Conservation (phyloP, 2,888 invertebrate species). For the Onchidella celtica region DNA sequence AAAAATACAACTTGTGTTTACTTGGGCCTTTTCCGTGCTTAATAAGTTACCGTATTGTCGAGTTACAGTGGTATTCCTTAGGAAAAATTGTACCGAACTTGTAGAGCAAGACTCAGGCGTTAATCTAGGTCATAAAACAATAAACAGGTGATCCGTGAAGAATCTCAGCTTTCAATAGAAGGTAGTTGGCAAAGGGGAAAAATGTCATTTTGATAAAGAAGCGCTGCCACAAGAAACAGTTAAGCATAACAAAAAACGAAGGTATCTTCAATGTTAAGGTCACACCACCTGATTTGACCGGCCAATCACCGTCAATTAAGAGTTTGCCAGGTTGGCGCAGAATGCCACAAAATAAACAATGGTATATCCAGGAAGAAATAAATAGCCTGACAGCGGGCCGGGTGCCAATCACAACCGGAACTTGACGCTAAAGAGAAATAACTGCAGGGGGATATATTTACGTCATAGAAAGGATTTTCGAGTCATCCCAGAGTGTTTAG, state of each 20-base stretch:
- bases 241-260: not conserved
- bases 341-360: not conserved
- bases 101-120: no score
- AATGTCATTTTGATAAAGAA: no score
- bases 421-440: not conserved
- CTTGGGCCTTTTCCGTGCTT: no score
- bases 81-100: no score
- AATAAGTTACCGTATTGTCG: no score
- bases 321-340: not conserved
- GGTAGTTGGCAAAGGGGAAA: no score
- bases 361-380: not conserved
- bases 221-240: no score
- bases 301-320: not conserved
- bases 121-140: no score
- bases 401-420: slow-evolving; percentile 9
- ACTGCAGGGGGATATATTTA: not conserved
- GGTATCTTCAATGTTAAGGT: not conserved
- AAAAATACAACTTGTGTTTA: no score
- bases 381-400: not conserved
- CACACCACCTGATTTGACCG: not conserved
- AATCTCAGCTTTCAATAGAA: no score
- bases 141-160: no score
- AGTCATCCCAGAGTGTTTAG: not conserved
- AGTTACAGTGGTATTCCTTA: no score
- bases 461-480: not conserved